Conservation (phyloP, 30 jellyfish, hydroid and myxozoan species). For the Hydractinia echinata region DNA sequence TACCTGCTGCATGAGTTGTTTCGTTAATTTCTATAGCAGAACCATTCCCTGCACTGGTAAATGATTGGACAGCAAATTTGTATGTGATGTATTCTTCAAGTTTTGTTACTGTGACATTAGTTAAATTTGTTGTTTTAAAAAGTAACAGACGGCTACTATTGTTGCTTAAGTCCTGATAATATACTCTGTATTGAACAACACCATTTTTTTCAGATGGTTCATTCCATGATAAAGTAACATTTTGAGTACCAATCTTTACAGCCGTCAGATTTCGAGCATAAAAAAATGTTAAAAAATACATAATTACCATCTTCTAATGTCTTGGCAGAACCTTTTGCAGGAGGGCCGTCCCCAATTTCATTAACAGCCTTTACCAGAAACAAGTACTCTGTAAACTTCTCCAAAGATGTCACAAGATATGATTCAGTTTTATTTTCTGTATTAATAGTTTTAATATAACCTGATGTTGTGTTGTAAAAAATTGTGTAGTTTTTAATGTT, state of each 20-base stretch:
- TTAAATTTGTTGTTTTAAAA: background rate
- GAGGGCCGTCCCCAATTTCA: background rate
- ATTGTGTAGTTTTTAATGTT: background rate
- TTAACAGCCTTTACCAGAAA: background rate
- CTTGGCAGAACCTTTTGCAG: background rate
- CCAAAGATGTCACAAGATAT: background rate
- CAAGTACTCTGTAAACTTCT: background rate
- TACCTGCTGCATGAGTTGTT: background rate
- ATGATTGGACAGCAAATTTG: constrained; percentile 12
- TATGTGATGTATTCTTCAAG: constrained; percentile 8
- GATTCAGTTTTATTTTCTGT: background rate
- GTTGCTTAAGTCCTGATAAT: background rate
- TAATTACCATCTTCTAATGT: constrained; percentile 6
- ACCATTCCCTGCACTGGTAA: background rate
- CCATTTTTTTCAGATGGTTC: constrained; percentile 1
- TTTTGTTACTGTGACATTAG: background rate
- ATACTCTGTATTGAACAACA: background rate
- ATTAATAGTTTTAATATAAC: background rate
- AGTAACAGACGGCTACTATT: background rate
- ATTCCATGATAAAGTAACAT: background rate
- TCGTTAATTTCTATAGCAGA: background rate
- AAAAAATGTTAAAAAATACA: too few species aligned
- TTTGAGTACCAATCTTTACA: background rate
- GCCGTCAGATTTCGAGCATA: background rate
- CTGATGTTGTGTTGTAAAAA: background rate